These are phyloP conservation scores for Platichthys stellatus DNA, from an alignment of 2,113 vertebrate species.

Conservation along the genomic window DNA sequence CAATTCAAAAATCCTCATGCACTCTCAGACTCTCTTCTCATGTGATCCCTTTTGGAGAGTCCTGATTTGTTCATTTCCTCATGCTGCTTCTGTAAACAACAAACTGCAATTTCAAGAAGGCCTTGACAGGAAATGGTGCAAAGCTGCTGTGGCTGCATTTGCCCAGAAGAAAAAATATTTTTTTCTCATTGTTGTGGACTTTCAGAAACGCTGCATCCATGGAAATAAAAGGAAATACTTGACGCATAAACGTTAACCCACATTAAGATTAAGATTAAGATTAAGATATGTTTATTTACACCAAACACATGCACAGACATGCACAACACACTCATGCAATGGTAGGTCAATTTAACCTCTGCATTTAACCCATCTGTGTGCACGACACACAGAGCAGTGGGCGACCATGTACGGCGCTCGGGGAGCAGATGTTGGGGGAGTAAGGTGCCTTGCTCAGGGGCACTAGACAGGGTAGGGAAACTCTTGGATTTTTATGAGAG, in stretches of 20 bases:
- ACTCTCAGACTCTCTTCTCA: conserved; percentile 16
- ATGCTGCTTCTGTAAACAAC: conserved; percentile 18
- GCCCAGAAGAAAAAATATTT: not conserved
- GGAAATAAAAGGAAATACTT: not conserved
- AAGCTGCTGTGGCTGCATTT: not conserved
- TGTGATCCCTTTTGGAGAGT: conserved; percentile 20
- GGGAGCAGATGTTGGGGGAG: no score
- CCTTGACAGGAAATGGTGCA: not conserved
- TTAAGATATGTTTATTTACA: no score
- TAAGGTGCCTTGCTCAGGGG: no score
- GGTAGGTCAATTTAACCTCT: no score
- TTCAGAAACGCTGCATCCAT: not conserved
- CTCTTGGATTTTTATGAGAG: not conserved
- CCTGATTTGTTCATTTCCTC: not conserved
- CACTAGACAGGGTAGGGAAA: no score
- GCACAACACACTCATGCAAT: no score
- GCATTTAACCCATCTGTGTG: no score
- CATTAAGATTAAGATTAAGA: not conserved
- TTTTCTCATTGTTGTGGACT: not conserved
- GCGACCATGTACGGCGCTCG: no score
- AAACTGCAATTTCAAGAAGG: conserved; percentile 2
- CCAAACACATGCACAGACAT: no score
- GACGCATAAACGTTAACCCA: not conserved
- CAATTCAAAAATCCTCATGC: not conserved
- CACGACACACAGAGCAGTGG: no score